These are phyloP conservation scores for Bergia puertoricense DNA, from an alignment of 92 coral and sea anemone species.

Conservation along the genomic window DNA sequence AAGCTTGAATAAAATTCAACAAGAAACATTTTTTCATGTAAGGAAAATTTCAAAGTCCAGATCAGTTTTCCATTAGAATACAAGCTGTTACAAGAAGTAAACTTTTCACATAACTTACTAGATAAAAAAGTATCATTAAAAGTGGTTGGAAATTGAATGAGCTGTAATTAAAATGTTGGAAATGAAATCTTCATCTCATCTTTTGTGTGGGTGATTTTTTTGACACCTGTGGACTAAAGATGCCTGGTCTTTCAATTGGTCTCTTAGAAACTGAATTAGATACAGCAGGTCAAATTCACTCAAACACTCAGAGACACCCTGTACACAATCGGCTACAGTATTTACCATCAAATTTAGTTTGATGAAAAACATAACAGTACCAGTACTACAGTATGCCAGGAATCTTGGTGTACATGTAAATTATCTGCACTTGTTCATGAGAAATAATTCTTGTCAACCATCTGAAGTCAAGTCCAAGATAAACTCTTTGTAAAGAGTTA, in stretches of 20 bases:
- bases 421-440: not conserved
- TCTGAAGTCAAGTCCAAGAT: not conserved
- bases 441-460: too few species aligned
- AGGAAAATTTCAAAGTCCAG: too few species aligned
- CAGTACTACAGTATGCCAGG: not conserved
- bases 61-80: too few species aligned
- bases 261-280: not conserved
- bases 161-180: not conserved
- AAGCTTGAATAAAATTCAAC: too few species aligned
- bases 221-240: not conserved
- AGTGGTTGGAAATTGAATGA: not conserved
- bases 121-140: not conserved
- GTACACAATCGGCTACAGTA: not conserved
- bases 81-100: not conserved
- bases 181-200: not conserved
- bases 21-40: too few species aligned
- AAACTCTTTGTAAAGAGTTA: not conserved
- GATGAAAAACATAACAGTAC: not conserved
- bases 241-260: slow-evolving; percentile 1
- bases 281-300: not conserved
- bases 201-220: not conserved
- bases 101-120: not conserved
- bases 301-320: not conserved
- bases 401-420: too few species aligned
- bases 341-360: not conserved